A percentile compares a stretch with the other conserved stretches of the same genome.
These are phyloP conservation scores for Lophius piscatorius DNA, from an alignment of 2,113 vertebrate species.

Conservation along the genomic window DNA sequence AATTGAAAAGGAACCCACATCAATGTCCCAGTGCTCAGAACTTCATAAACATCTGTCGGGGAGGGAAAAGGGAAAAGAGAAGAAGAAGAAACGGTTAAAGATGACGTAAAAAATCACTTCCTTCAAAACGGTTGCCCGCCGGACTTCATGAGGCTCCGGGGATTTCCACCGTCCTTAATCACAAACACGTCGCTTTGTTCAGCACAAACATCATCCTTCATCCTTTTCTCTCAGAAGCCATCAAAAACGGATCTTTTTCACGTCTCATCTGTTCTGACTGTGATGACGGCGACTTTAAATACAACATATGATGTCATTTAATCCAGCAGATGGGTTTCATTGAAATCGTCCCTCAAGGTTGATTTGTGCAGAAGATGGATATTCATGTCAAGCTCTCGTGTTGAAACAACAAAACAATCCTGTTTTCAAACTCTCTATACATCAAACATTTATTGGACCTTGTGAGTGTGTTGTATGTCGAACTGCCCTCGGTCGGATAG, in stretches of 20 bases:
- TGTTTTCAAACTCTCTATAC: conserved; percentile 14
- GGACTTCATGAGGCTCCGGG: conserved; percentile 21
- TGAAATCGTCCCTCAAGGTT: conserved; percentile 1
- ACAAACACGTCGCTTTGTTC: conserved; percentile 26
- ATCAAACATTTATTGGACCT: neutral
- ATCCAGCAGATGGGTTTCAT: conserved; percentile 29
- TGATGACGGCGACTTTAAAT: conserved; percentile 1
- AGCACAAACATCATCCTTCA: conserved; percentile 33
- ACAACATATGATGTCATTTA: neutral
- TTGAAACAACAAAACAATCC: neutral
- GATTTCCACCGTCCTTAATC: conserved; percentile 41
- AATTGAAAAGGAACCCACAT: conserved; percentile 3
- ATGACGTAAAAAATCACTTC: neutral
- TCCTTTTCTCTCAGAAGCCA: neutral
- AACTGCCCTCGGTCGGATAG: too few relatives aligned
- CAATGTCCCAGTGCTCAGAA: neutral
- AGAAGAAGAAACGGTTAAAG: neutral
- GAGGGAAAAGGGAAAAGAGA: conserved; percentile 2
- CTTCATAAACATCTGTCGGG: neutral
- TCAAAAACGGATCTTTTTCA: too few relatives aligned
- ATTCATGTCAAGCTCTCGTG: neutral
- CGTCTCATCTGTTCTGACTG: conserved; percentile 9
- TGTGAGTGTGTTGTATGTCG: neutral
- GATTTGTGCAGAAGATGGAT: neutral
- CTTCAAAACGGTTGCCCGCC: neutral